phyloP scores from a whole-genome alignment of 1,140 invertebrate species.

The Calephelis virginiensis region DNA sequence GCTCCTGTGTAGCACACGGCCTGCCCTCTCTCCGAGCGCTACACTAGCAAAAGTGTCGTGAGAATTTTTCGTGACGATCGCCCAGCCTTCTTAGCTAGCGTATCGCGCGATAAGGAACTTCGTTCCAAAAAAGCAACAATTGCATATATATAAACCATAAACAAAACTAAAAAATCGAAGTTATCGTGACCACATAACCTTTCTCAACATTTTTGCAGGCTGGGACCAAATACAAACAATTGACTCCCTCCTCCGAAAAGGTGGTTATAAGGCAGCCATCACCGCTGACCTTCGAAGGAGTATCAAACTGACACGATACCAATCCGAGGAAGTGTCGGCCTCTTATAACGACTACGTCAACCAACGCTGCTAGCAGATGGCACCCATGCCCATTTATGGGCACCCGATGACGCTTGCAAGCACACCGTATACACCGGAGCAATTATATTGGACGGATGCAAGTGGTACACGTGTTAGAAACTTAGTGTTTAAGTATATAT shows the following conservation, averaged over 20 bases:
- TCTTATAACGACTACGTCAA: constrained; percentile 70
- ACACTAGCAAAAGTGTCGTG: too few relatives aligned
- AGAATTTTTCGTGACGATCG: too few relatives aligned
- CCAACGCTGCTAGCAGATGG: constrained; percentile 72
- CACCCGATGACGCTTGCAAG: constrained; percentile 28
- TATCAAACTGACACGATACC: constrained; percentile 96
- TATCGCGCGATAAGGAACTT: too few relatives aligned
- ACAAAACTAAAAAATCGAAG: too few relatives aligned
- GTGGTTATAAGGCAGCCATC: constrained; percentile 95
- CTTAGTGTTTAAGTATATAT: constrained; percentile 60
- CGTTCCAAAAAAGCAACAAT: too few relatives aligned
- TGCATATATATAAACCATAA: too few relatives aligned
- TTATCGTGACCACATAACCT: neutral
- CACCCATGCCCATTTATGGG: constrained; percentile 31
- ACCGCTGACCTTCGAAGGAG: constrained; percentile 91
- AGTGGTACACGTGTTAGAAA: constrained; percentile 52
- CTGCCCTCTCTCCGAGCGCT: too few relatives aligned
- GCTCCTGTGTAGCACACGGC: too few relatives aligned
- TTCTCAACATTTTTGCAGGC: constrained; percentile 80
- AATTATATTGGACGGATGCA: constrained; percentile 37
- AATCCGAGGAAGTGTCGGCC: constrained; percentile 81
- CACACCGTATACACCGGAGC: constrained; percentile 24
- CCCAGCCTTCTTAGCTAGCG: too few relatives aligned
- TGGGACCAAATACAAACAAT: constrained; percentile 99
- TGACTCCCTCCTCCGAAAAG: constrained; percentile 97